Evolutionary conservation across 2,888 invertebrate species (phyloP).

Genomic region (Ypsolopha sequella): DNA sequence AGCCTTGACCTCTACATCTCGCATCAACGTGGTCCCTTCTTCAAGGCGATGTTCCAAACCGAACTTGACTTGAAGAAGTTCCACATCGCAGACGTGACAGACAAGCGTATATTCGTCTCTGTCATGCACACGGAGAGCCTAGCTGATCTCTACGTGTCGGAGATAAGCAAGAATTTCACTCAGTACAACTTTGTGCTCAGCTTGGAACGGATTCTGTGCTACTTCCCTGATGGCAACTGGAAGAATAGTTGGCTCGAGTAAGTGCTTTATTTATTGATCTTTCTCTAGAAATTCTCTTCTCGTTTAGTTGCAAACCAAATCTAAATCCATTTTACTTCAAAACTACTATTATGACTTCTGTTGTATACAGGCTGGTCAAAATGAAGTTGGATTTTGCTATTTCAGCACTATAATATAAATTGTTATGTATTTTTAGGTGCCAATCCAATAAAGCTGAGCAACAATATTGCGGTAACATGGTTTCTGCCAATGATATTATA

Average conservation of each 20-base stretch:
- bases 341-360: no score
- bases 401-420: no score
- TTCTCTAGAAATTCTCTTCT: no score
- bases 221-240: slow-evolving; percentile 86
- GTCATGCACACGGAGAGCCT: slow-evolving; percentile 81
- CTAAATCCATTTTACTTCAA: no score
- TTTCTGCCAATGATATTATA: no score
- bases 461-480: no score
- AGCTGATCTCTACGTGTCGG: slow-evolving; percentile 87
- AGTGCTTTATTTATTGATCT: slow-evolving; percentile 28
- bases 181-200: slow-evolving; percentile 83
- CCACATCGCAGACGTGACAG: slow-evolving; percentile 87
- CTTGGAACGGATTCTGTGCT: slow-evolving; percentile 84
- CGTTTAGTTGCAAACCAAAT: no score
- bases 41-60: slow-evolving; percentile 81
- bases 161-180: slow-evolving; percentile 72
- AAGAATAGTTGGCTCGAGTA: slow-evolving; percentile 87
- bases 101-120: slow-evolving; percentile 84
- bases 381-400: no score
- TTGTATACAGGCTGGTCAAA: no score
- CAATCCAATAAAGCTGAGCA: no score
- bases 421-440: no score
- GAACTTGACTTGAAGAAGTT: slow-evolving; percentile 76
- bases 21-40: slow-evolving; percentile 78
- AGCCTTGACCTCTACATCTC: slow-evolving; percentile 81